phyloP scores from a whole-genome alignment of 2,113 vertebrate genomes.

The Gobius niger region DNA sequence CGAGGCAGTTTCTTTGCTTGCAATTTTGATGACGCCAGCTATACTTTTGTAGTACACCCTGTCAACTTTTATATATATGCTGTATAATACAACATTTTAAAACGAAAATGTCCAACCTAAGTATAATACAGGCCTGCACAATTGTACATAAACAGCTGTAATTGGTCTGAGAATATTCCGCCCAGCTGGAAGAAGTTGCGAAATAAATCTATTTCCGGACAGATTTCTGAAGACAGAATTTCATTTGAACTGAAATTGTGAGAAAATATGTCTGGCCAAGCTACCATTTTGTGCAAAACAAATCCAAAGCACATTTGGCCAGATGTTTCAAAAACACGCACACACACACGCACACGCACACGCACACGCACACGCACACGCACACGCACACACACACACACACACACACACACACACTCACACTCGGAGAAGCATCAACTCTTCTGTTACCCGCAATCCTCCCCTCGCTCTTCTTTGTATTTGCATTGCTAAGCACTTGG shows the following conservation, averaged over 20 bases:
- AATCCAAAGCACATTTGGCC: constrained; percentile 1
- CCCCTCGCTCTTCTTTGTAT: constrained; percentile 34
- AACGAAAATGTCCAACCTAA: too few relatives aligned
- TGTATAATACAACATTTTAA: background rate
- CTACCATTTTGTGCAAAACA: constrained; percentile 2
- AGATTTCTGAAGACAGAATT: background rate
- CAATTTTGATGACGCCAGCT: background rate
- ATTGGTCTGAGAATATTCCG: constrained; percentile 1
- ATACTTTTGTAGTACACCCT: background rate
- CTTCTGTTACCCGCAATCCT: constrained; percentile 4
- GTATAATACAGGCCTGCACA: background rate
- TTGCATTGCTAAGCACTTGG: constrained; percentile 54
- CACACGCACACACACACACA: background rate
- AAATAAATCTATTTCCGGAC: background rate
- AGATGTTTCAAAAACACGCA: background rate
- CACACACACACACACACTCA: background rate
- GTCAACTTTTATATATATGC: background rate
- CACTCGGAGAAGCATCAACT: background rate
- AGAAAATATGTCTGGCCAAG: constrained; percentile 4
- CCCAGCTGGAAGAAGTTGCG: background rate
- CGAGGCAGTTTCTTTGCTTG: background rate
- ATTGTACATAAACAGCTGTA: background rate
- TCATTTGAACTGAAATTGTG: background rate
- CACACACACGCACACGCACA: background rate
- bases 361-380: background rate